These are phyloP conservation scores for Phortica variegata DNA, from an alignment of 1,140 invertebrate genomes.

Conservation along the genomic window DNA sequence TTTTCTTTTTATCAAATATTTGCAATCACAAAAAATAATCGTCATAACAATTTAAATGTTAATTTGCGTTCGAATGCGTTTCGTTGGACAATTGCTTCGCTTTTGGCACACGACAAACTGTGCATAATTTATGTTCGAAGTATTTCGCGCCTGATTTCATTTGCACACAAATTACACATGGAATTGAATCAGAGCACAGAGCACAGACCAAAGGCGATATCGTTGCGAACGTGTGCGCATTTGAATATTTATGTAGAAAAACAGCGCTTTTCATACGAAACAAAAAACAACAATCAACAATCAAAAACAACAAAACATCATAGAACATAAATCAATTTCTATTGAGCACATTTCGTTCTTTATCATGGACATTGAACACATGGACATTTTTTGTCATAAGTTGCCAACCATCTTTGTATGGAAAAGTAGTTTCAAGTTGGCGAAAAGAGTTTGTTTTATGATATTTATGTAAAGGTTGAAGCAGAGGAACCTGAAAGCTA, in stretches of 20 bases:
- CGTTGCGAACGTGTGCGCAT: conserved; percentile 7
- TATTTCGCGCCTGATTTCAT: neutral
- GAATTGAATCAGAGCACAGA: conserved; percentile 32
- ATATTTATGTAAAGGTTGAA: too few species aligned
- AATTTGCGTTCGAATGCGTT: conserved; percentile 19
- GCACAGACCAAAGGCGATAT: conserved; percentile 22
- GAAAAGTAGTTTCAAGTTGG: too few species aligned
- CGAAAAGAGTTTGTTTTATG: too few species aligned
- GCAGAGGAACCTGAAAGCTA: too few species aligned
- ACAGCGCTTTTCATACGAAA: neutral
- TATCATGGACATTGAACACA: too few species aligned
- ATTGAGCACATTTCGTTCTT: too few species aligned
- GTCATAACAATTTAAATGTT: conserved; percentile 38
- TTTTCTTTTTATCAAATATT: too few species aligned
- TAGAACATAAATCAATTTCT: too few species aligned
- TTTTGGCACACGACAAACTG: conserved; percentile 49
- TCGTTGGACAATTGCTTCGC: neutral
- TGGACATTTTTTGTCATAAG: too few species aligned
- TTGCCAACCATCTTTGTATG: too few species aligned
- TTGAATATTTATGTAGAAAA: too few species aligned
- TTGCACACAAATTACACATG: conserved; percentile 5
- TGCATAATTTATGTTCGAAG: conserved; percentile 38
- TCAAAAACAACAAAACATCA: neutral
- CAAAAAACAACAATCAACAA: neutral
- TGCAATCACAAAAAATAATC: too few species aligned